Evolutionary conservation across 2,888 invertebrate species (phyloP).

Genomic region (Leucoma salicis): DNA sequence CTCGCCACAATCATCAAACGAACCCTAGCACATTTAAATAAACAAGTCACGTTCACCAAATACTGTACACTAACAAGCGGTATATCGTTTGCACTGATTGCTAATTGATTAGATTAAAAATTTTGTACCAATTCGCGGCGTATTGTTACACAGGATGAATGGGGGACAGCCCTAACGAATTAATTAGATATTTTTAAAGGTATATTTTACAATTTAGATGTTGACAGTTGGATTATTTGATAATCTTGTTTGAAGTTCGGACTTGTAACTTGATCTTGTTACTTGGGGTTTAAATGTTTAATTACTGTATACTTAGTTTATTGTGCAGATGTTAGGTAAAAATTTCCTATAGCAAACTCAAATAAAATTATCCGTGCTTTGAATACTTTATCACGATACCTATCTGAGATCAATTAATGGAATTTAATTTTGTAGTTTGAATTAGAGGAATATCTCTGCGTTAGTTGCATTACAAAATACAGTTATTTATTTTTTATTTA

Average conservation of each 20-base stretch:
- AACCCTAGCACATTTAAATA: slow-evolving; percentile 71
- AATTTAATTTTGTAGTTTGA: no score
- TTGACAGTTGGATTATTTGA: slow-evolving; percentile 53
- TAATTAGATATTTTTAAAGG: slow-evolving; percentile 72
- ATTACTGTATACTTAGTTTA: slow-evolving; percentile 1
- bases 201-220: slow-evolving; percentile 73
- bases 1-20: slow-evolving; percentile 68
- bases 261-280: slow-evolving; percentile 21
- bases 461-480: no score
- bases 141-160: slow-evolving; percentile 66
- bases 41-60: slow-evolving; percentile 77
- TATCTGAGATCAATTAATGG: no score
- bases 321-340: background rate
- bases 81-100: slow-evolving; percentile 82
- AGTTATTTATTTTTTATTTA: no score
- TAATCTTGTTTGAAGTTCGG: slow-evolving; percentile 36
- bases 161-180: slow-evolving; percentile 54
- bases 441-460: no score
- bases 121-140: slow-evolving; percentile 69
- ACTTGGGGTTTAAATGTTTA: slow-evolving; percentile 24
- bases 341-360: no score
- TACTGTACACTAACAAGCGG: slow-evolving; percentile 80
- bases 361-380: no score
- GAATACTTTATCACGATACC: no score
- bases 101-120: slow-evolving; percentile 83